Base-by-base conservation (phyloP, 2,113 vertebrate genomes). In the Dipodomys merriami region DNA sequence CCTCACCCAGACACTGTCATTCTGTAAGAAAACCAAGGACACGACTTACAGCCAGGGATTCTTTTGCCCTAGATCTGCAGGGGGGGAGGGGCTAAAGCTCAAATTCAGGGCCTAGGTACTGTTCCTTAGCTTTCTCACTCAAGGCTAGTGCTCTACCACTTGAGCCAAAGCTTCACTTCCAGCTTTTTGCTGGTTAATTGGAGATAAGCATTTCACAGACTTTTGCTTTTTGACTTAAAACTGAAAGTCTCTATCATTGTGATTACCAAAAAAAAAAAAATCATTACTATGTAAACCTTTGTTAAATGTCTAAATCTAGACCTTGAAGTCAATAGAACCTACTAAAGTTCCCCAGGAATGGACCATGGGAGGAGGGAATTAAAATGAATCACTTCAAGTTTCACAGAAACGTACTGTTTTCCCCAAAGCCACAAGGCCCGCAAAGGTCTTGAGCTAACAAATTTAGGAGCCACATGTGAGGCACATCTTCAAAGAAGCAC, bases 361-460 rank as follows among this genome's bases (percentile, higher is more conserved):
- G n/a, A 16, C 22, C 25, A 65, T 74, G 18, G 30, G 79, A 46
- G 53, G 10, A 78, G 25, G 25, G 4, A 67, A 62, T 85, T 72
- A 39, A 83, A 72, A 87, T 57, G 46, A 90, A 90, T 78, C 72
- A 19, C 0, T 72, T 72, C 92, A 29, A 53, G 72, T 74, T 88
- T 76, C 84, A 30, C 22, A 69, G 87, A 95, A 95, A 79, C 10
- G 27, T 83, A 69, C 23, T 76, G 23, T 11, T 53, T 76, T 95
- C 74, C 25, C 76, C 20, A 85, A 95, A 90, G 77, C 53, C 69
- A 25, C n/a, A 78, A 77, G n/a, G 84, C 67, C 53, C 16, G 33
- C 13, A 57, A 71, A 20, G 73, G 20, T 86, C 57, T 64, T 62
- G 6, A 78, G 30, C 64, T 91, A 87, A 73, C 49, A 92, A 80